Percentiles rank a stretch among this genome's conserved stretches.
These are phyloP conservation scores for Embidobia sp. DNA, from an alignment of 2,888 invertebrate species.

Conservation along the genomic window DNA sequence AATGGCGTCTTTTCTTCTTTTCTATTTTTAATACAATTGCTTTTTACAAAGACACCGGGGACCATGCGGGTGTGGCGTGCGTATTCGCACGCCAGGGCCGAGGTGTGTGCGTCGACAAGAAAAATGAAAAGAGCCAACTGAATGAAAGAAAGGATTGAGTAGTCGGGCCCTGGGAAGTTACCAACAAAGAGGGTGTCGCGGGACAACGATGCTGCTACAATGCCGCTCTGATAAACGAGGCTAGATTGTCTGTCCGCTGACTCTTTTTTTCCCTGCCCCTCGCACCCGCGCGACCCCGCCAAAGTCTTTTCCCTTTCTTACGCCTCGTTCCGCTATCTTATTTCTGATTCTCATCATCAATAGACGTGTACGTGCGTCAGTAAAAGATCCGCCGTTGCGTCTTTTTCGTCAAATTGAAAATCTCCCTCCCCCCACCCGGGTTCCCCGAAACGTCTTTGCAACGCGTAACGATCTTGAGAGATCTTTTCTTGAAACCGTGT, in stretches of 20 bases:
- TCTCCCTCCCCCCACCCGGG: conserved; percentile 26
- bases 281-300: conserved; percentile 49
- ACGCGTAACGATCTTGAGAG: conserved; percentile 49
- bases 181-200: conserved; percentile 80
- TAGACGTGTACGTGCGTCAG: conserved; percentile 65
- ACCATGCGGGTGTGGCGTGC: conserved; percentile 61
- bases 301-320: conserved; percentile 61
- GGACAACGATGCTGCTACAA: conserved; percentile 64
- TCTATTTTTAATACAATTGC: conserved; percentile 74
- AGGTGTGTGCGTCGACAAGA: conserved; percentile 66
- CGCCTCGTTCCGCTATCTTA: conserved; percentile 55
- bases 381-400: conserved; percentile 60
- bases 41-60: conserved; percentile 71
- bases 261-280: conserved; percentile 66
- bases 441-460: conserved; percentile 24
- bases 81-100: conserved; percentile 43
- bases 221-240: conserved; percentile 79
- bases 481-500: conserved; percentile 38
- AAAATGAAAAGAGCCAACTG: conserved; percentile 76
- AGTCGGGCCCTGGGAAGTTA: conserved; percentile 76
- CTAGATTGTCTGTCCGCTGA: conserved; percentile 78
- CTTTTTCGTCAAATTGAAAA: conserved; percentile 69
- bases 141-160: conserved; percentile 80
- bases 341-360: conserved; percentile 61
- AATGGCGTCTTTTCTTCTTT: conserved; percentile 66